phyloP scores from a whole-genome alignment of 2,797 vertebrate species.

The Florisuga fusca region DNA sequence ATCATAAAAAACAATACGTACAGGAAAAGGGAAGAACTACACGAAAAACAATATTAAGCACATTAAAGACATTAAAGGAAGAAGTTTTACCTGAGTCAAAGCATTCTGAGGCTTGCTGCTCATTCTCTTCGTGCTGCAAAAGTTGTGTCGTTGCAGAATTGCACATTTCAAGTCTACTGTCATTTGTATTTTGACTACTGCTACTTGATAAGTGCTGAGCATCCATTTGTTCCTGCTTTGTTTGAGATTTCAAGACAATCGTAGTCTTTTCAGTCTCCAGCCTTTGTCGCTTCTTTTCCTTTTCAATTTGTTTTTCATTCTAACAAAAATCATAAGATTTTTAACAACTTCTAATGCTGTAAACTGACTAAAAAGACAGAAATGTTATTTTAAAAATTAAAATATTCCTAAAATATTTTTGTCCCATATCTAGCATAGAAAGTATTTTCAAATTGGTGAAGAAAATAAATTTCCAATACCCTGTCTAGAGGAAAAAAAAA shows the following conservation, averaged over 20 bases:
- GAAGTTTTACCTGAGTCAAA: constrained; percentile 78
- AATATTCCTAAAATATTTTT: neutral
- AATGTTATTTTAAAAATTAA: neutral
- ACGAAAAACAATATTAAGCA: neutral
- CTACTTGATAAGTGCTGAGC: constrained; percentile 45
- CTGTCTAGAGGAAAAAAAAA: neutral
- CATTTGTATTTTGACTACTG: constrained; percentile 54
- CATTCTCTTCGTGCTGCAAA: constrained; percentile 77
- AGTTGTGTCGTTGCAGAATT: constrained; percentile 71
- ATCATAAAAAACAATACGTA: neutral
- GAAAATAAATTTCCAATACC: neutral
- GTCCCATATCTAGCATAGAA: neutral
- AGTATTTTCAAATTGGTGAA: neutral
- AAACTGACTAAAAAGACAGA: neutral
- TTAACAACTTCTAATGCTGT: neutral
- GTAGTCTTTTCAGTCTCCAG: constrained; percentile 55
- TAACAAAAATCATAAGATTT: constrained; percentile 65
- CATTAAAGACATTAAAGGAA: neutral
- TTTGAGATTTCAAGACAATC: neutral
- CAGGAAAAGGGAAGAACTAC: neutral
- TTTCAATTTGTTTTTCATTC: constrained; percentile 87
- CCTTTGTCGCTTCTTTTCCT: constrained; percentile 78
- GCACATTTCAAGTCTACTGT: constrained; percentile 39
- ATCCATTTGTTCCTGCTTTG: constrained; percentile 61
- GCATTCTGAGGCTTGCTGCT: constrained; percentile 81